Evolutionary conservation across 2,797 vertebrate genomes (phyloP).

Genomic region (Manis crassicaudata): DNA sequence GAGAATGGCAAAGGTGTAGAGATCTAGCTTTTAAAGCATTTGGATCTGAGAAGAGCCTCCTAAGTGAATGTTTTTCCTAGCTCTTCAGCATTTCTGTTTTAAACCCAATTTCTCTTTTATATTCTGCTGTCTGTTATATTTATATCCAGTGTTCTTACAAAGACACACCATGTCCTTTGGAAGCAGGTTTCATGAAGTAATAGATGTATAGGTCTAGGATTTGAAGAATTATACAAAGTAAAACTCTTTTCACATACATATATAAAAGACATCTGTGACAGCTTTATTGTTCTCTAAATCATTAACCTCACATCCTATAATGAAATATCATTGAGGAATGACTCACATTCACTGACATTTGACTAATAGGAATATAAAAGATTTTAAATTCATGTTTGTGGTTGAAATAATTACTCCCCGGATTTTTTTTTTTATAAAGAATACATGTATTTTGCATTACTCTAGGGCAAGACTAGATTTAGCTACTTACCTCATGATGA

Average conservation of each 20-base stretch:
- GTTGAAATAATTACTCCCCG: constrained; percentile 49
- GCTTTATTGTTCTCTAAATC: constrained; percentile 40
- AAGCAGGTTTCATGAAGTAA: constrained; percentile 79
- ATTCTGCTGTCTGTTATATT: constrained; percentile 80
- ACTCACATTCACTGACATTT: constrained; percentile 4
- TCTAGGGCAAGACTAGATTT: not conserved
- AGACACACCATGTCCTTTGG: constrained; percentile 72
- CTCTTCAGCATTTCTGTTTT: constrained; percentile 81
- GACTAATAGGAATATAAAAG: constrained; percentile 21
- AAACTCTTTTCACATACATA: not conserved
- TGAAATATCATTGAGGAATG: constrained; percentile 13
- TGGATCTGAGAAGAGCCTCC: constrained; percentile 64
- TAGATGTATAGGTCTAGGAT: constrained; percentile 70
- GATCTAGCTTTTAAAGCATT: constrained; percentile 63
- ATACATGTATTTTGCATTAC: constrained; percentile 3
- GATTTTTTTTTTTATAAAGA: constrained; percentile 54
- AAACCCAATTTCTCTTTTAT: constrained; percentile 81
- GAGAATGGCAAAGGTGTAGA: constrained; percentile 56
- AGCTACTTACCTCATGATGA: constrained; percentile 20
- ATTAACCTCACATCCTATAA: not conserved
- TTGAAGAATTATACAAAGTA: constrained; percentile 55
- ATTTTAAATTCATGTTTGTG: constrained; percentile 48
- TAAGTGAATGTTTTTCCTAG: constrained; percentile 71
- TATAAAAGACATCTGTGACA: not conserved
- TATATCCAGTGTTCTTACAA: constrained; percentile 80